Evolutionary conservation across 1,140 invertebrate species (phyloP), one percentile per base, ranked within the genome.

Genomic region (Musca vetustissima): DNA sequence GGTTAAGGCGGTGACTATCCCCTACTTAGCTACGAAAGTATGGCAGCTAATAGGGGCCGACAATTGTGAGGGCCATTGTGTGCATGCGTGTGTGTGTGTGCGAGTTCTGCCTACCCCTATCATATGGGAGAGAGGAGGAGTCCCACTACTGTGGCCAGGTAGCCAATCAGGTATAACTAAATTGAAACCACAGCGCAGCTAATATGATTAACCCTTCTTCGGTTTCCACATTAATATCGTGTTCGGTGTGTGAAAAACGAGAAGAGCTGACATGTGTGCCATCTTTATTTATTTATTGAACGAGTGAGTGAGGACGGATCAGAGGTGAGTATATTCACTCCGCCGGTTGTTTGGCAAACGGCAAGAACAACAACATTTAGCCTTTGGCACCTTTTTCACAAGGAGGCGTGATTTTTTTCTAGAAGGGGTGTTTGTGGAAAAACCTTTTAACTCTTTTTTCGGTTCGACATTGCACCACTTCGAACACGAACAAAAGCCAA

Each of bases 131-230:
- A 32, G 9, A 28, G 57, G 57, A 19, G 57, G 57, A 61, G 57
- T 61, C 14, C 3, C 14, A 57, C 15, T 28, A 3, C 7, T 28
- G 0, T 24, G 3, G 21, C 21, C 22, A 21, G 14, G 52, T 24
- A 59, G 55, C 28, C 36, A 43, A 11, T 28, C 55, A 36, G 57
- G n/a, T n/a, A 61, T 28, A 36, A 17, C 19, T 61, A 61, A 61
- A 61, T 25, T 61, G 28, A 61, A 43, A 61, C 57, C 28, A 32
- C n/a, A 64, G 67, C 67, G 67, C 59, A 69, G n/a, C 57, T 24
- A 69, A 69, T 69, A 32, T 64, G 67, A 69, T 69, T 69, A 69
- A 69, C 67, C 48, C 57, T 64, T 69, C 19, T 36, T 43, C 22
- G 19, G 28, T 9, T 4, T 32, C 28, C 1, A 13, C 13, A 13